Evolutionary conservation across 2,888 invertebrate genomes (phyloP), one percentile per base, ranked within the genome.

Genomic region (Neria commutata): DNA sequence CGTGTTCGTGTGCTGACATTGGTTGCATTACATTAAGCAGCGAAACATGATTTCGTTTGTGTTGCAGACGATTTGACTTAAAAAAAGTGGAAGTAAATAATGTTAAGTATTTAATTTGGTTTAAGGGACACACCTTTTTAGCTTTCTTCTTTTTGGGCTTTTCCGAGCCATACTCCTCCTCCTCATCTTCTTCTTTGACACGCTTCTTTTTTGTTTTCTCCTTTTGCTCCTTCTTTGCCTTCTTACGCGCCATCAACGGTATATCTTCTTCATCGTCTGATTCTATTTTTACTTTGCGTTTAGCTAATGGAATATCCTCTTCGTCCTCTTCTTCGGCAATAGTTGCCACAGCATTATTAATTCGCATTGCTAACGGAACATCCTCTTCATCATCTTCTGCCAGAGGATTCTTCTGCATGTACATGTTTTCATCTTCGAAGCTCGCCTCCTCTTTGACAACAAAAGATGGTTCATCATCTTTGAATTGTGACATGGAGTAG

Each of bases 291-390:
- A 33, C 29, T 56, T 70, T 71, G 3, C 74, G 74, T 58, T 83
- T 84, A 84, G 91, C 91, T 85, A 92, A 80, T 67, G 92, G 91
- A 50, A 87, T 76, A 79, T 93, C 91, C 76, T 91, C 91, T 65
- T 91, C 90, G 64, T 88, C 89, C 2, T 88, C 87, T 16, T 86
- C 83, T 50, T 81, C 82, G 45, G 71, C 55, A 17, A 42, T 63
- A 24, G 8, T 62, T 52, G 50, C 53, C 2, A 66, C 61, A n/a
- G n/a, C n/a, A n/a, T n/a, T n/a, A n/a, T n/a, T n/a, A n/a, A 10
- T 66, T 26, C 66, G 63, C 49, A 55, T 55, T 14, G 63, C 60
- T 17, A 65, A 48, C 6, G 63, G 65, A 29, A 65, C 56, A 49
- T 65, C 65, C 47, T 63, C 63, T n/a, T 19, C 48, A n/a, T 71